Percentiles rank a stretch among this genome's conserved stretches.
Evolutionary conservation across 2,113 vertebrate genomes (phyloP).

Genomic region (Phalacrocorax brasilianus): DNA sequence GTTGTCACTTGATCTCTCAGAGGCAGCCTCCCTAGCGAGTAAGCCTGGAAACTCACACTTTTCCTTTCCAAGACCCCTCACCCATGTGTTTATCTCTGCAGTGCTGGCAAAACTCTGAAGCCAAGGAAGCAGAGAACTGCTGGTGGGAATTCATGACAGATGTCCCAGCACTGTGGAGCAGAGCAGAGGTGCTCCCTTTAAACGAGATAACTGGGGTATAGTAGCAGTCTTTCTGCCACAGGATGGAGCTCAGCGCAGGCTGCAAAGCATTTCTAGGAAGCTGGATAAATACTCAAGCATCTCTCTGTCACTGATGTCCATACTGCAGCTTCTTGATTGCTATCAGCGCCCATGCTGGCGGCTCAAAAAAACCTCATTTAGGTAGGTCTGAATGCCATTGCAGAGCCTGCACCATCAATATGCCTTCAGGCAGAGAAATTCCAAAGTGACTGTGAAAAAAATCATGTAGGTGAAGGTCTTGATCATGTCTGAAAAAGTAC

Average conservation of each 20-base stretch:
- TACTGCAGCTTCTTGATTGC: not conserved
- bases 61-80: not conserved
- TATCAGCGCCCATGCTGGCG: accelerated
- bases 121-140: accelerated
- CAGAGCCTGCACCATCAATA: not conserved
- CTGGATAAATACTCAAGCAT: not conserved
- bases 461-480: not conserved
- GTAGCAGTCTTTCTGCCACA: constrained; percentile 47
- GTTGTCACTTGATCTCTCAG: not conserved
- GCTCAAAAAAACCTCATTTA: not conserved
- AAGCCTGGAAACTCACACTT: not conserved
- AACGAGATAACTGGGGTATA: not conserved
- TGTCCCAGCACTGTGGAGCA: not conserved
- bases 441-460: not conserved
- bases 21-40: not conserved
- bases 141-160: not conserved
- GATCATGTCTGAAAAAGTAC: not conserved
- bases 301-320: not conserved
- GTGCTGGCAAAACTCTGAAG: not conserved
- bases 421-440: not conserved
- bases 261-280: constrained; percentile 29
- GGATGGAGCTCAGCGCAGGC: constrained; percentile 61
- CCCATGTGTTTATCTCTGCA: not conserved
- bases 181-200: not conserved
- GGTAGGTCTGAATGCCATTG: not conserved